Evolutionary conservation across 2,113 vertebrate genomes (phyloP).

Genomic region (Micromys minutus): DNA sequence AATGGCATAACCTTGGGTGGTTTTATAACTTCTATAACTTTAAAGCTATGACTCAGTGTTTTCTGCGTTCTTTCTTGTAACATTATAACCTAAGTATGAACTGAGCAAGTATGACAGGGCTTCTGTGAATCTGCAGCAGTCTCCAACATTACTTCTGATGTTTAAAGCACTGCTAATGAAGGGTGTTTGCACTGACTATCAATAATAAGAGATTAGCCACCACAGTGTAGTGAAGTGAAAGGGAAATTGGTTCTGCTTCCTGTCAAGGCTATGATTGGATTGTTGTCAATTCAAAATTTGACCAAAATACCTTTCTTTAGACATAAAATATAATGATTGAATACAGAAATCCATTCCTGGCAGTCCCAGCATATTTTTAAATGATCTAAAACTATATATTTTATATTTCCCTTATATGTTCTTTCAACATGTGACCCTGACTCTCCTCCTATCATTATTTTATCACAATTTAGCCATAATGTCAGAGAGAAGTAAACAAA

Average conservation of each 20-base stretch:
- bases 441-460: background rate
- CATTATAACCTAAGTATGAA: constrained; percentile 74
- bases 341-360: constrained; percentile 42
- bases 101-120: constrained; percentile 62
- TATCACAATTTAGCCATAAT: background rate
- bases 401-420: background rate
- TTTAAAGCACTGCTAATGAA: constrained; percentile 74
- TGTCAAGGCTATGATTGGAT: constrained; percentile 65
- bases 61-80: constrained; percentile 52
- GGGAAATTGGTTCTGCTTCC: constrained; percentile 63
- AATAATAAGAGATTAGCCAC: constrained; percentile 70
- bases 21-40: constrained; percentile 66
- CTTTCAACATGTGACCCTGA: background rate
- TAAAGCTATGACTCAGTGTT: constrained; percentile 56
- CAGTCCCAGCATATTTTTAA: constrained; percentile 14
- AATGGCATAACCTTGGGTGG: constrained; percentile 55
- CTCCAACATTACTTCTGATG: constrained; percentile 67
- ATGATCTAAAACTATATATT: constrained; percentile 11
- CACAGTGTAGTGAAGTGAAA: constrained; percentile 50
- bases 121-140: constrained; percentile 41
- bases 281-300: constrained; percentile 52
- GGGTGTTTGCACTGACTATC: constrained; percentile 56
- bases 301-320: constrained; percentile 64
- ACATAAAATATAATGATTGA: constrained; percentile 49
- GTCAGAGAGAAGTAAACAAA: background rate